These are phyloP conservation scores for Romanogobio albipinnatus DNA, from an alignment of 2,113 vertebrate genomes.

Conservation along the genomic window DNA sequence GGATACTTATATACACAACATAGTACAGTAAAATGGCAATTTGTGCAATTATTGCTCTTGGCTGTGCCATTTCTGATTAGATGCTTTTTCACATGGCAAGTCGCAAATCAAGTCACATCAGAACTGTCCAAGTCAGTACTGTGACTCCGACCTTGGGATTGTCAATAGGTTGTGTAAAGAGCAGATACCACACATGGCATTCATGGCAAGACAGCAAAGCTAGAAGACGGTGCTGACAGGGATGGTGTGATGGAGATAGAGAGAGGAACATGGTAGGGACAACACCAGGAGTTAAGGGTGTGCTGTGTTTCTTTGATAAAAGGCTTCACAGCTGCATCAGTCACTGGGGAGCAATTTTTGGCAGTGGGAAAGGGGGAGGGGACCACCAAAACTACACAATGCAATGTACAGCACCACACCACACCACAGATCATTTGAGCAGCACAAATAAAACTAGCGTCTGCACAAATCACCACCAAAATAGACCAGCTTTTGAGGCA, in stretches of 20 bases:
- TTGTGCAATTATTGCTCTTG: neutral
- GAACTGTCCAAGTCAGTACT: conserved; percentile 15
- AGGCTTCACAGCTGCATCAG: conserved; percentile 28
- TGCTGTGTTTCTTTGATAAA: conserved; percentile 55
- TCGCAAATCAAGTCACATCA: conserved; percentile 46
- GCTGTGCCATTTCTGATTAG: neutral
- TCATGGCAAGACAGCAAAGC: neutral
- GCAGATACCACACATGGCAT: conserved; percentile 39
- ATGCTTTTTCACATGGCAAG: conserved; percentile 13
- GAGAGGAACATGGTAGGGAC: conserved; percentile 25
- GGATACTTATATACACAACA: neutral
- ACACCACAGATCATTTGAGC: conserved; percentile 31
- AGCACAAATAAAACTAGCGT: conserved; percentile 14
- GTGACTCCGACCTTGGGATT: conserved; percentile 20
- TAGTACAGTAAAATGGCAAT: conserved; percentile 31
- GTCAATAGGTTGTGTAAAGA: conserved; percentile 29
- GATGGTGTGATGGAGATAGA: conserved; percentile 35
- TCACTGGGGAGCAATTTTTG: conserved; percentile 37
- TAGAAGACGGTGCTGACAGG: conserved; percentile 12
- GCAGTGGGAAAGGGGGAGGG: neutral
- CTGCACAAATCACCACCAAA: conserved; percentile 3
- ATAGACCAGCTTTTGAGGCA: neutral
- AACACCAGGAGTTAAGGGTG: conserved; percentile 39
- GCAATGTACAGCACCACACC: conserved; percentile 35
- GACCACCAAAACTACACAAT: conserved; percentile 28